A percentile compares a stretch with the other conserved stretches of the same genome.
These are phyloP conservation scores for Drosophila busckii DNA, from an alignment of 1,140 invertebrate species.

Conservation along the genomic window DNA sequence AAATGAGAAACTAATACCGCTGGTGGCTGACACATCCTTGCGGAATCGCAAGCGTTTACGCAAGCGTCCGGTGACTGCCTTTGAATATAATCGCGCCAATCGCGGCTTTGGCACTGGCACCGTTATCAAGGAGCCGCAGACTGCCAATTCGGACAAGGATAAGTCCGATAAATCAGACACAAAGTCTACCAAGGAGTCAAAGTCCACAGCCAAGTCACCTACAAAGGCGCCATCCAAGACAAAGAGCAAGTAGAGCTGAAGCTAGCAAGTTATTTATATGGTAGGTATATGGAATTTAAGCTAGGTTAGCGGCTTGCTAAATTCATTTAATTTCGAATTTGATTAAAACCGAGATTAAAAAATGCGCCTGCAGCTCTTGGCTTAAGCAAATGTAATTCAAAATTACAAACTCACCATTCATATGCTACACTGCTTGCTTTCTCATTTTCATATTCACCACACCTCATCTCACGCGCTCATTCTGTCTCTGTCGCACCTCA, in stretches of 20 bases:
- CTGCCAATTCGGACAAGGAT: neutral
- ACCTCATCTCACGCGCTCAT: conserved; percentile 5
- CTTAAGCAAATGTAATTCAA: too few relatives aligned
- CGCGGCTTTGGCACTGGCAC: too few relatives aligned
- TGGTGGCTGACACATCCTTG: conserved; percentile 6
- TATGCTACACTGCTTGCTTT: too few relatives aligned
- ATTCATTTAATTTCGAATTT: too few relatives aligned
- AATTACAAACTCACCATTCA: too few relatives aligned
- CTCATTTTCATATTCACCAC: neutral
- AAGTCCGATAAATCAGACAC: too few relatives aligned
- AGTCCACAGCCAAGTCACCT: neutral
- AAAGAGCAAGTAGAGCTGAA: neutral
- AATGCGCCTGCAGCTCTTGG: too few relatives aligned
- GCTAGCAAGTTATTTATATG: conserved; percentile 4
- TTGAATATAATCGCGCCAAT: conserved; percentile 25
- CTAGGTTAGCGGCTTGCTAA: too few relatives aligned
- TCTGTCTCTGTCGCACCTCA: too few relatives aligned
- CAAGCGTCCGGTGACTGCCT: conserved; percentile 35
- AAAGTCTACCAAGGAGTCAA: neutral
- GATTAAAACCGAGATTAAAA: too few relatives aligned
- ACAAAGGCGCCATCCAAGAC: neutral
- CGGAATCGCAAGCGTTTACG: conserved; percentile 13
- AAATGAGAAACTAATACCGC: conserved; percentile 18
- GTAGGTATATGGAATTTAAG: too few relatives aligned
- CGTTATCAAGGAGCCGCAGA: neutral